A percentile compares a stretch with the other conserved stretches of the same genome.
Evolutionary conservation across 1,140 invertebrate genomes (phyloP).

Genomic region (Drosophila sp.): DNA sequence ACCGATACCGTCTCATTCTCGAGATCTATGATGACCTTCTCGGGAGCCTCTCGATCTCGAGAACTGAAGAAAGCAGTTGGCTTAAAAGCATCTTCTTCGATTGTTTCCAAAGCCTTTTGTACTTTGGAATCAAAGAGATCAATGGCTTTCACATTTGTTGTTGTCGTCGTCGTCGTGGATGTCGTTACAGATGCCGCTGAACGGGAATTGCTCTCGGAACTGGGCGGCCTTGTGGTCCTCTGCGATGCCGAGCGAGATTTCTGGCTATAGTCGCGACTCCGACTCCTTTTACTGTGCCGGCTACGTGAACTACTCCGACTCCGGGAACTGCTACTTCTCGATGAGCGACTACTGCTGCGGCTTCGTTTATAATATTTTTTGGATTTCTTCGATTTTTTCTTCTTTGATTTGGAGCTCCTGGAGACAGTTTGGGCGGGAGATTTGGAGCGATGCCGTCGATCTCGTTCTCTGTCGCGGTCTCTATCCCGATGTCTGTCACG

Average conservation of each 20-base stretch:
- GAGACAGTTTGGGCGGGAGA: conserved; percentile 53
- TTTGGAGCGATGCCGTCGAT: conserved; percentile 66
- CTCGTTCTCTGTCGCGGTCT: conserved; percentile 51
- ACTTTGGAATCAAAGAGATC: conserved; percentile 70
- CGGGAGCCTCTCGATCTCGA: conserved; percentile 52
- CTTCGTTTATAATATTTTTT: conserved; percentile 71
- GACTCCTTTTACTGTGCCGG: conserved; percentile 64
- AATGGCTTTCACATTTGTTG: conserved; percentile 47
- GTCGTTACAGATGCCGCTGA: conserved; percentile 10
- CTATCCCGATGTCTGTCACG: conserved; percentile 52
- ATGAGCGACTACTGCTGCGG: conserved; percentile 68
- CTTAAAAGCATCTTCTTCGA: conserved; percentile 74
- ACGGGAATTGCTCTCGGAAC: conserved; percentile 58
- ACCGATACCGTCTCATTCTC: conserved; percentile 69
- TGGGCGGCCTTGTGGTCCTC: conserved; percentile 56
- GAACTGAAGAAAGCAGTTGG: conserved; percentile 67
- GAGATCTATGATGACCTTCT: conserved; percentile 73
- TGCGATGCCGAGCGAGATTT: conserved; percentile 62
- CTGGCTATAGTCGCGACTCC: conserved; percentile 47
- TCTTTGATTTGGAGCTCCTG: conserved; percentile 66
- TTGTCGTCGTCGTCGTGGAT: conserved; percentile 11
- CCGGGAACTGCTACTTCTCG: conserved; percentile 52
- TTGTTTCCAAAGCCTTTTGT: conserved; percentile 67
- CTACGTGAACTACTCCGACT: conserved; percentile 64
- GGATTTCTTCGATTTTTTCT: conserved; percentile 75